Percentiles rank a stretch among this genome's conserved stretches.
These are phyloP conservation scores for Aegithalos caudatus DNA, from an alignment of 2,113 vertebrate species.

Conservation along the genomic window DNA sequence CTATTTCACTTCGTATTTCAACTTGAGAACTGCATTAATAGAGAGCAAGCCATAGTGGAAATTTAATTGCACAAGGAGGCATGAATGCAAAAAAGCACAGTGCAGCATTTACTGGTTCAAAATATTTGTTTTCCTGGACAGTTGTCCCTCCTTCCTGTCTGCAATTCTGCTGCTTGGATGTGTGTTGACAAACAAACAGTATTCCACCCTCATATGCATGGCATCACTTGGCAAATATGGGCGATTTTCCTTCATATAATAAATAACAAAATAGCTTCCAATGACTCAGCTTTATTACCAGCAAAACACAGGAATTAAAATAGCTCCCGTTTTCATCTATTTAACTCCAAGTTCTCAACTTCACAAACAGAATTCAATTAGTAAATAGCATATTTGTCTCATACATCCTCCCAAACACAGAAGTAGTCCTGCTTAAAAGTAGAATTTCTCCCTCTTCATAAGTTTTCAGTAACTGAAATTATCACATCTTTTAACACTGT, in stretches of 20 bases:
- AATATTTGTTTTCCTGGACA: background rate
- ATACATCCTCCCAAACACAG: background rate
- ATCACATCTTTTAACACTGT: background rate
- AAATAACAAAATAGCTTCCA: background rate
- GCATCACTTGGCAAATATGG: background rate
- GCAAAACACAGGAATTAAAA: background rate
- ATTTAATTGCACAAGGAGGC: background rate
- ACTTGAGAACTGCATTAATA: background rate
- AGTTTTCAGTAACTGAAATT: background rate
- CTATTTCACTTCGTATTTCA: background rate
- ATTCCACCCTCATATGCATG: background rate
- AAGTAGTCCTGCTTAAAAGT: background rate
- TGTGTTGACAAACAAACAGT: constrained; percentile 14
- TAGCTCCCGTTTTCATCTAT: background rate
- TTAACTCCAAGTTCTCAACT: background rate
- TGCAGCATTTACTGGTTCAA: background rate
- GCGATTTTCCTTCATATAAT: background rate
- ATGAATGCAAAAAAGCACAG: background rate
- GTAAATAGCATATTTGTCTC: background rate
- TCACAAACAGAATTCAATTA: background rate
- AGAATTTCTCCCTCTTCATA: background rate
- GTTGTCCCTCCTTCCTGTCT: background rate
- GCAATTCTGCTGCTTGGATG: background rate
- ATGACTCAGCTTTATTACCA: background rate
- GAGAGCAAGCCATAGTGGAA: background rate